A percentile compares a stretch with the other conserved stretches of the same genome.
Conservation (phyloP, 1,140 invertebrate genomes). For the Temnothorax nylanderi region DNA sequence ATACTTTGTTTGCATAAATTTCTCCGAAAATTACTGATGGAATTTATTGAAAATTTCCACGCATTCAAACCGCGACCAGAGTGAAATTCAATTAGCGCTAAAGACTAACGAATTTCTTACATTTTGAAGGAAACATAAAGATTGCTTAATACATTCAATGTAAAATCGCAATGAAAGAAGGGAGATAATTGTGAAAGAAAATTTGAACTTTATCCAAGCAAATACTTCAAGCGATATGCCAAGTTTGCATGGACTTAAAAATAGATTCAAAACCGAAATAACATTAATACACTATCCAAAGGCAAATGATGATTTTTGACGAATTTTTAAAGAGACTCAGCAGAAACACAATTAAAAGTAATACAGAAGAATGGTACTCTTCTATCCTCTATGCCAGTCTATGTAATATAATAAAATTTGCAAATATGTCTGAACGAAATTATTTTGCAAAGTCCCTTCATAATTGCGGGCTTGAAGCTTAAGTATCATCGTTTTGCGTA, state of each 20-base stretch:
- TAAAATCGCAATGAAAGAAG: too few relatives aligned
- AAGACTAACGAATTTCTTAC: too few relatives aligned
- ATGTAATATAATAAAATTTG: neutral
- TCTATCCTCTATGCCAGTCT: neutral
- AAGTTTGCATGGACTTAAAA: too few relatives aligned
- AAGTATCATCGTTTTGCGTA: neutral
- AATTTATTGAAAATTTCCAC: neutral
- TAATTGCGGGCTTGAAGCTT: neutral
- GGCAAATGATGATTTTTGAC: neutral
- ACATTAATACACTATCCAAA: neutral
- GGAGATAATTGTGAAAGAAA: too few relatives aligned
- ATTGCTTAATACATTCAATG: too few relatives aligned
- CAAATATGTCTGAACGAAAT: neutral
- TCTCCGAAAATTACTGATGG: neutral
- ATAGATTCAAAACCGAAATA: neutral
- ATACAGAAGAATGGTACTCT: too few relatives aligned
- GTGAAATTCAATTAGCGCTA: too few relatives aligned
- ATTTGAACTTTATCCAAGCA: too few relatives aligned
- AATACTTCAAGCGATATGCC: neutral
- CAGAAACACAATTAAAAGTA: neutral
- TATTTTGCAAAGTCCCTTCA: neutral
- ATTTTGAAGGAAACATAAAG: too few relatives aligned
- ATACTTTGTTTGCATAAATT: neutral
- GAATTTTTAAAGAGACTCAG: neutral
- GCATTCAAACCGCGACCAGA: neutral